phyloP scores from a whole-genome alignment of 2,113 vertebrate species.

The Salvelinus alpinus region DNA sequence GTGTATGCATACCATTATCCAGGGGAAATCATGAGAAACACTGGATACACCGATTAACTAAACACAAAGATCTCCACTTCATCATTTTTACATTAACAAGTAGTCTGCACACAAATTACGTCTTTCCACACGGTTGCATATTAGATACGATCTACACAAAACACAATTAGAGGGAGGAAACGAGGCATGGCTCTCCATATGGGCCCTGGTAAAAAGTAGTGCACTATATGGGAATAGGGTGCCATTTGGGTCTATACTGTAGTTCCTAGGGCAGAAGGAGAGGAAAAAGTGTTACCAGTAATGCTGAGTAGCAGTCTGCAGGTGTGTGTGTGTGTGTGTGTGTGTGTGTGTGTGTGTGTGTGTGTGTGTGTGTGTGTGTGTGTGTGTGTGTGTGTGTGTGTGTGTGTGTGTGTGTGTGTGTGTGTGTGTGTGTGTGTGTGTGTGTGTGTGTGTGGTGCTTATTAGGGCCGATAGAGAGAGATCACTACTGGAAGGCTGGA shows the following conservation, averaged over 20 bases:
- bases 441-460: not conserved
- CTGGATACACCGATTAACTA: not conserved
- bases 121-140: not conserved
- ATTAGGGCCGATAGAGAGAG: not conserved
- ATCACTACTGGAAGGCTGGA: not conserved
- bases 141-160: not conserved
- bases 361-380: too few relatives aligned
- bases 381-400: too few relatives aligned
- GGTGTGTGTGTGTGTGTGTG: too few relatives aligned
- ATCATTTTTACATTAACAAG: constrained; percentile 1
- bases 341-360: too few relatives aligned
- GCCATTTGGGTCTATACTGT: not conserved
- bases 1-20: not conserved
- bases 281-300: too few relatives aligned
- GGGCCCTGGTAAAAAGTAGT: too few relatives aligned
- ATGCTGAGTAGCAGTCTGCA: too few relatives aligned
- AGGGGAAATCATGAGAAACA: not conserved
- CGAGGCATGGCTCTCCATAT: not conserved
- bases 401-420: not conserved
- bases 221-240: not conserved
- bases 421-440: not conserved
- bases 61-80: not conserved
- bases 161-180: not conserved
- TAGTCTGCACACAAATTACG: not conserved
- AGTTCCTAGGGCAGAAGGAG: not conserved